A percentile compares a stretch with the other conserved stretches of the same genome.
Evolutionary conservation across 1,140 invertebrate genomes (phyloP).

Genomic region (Cydia strobilella): DNA sequence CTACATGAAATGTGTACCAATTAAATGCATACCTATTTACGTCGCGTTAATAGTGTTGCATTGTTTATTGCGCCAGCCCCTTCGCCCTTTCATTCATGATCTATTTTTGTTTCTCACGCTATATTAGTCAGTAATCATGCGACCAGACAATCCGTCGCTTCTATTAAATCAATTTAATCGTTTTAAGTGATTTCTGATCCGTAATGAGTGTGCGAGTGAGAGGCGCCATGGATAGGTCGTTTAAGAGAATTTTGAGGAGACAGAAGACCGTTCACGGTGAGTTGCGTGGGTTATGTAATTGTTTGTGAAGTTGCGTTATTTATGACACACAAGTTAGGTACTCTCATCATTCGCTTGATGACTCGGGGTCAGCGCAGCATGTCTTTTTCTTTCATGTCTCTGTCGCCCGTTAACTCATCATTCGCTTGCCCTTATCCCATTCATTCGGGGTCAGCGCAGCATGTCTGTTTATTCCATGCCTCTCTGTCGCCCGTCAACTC

Average conservation of each 20-base stretch:
- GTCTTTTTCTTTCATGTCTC: too few species aligned
- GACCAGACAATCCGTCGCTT: conserved; percentile 14
- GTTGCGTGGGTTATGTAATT: not conserved
- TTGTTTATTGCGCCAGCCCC: not conserved
- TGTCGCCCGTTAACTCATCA: too few species aligned
- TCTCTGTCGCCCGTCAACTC: too few species aligned
- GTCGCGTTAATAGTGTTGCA: not conserved
- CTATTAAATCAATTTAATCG: conserved; percentile 2
- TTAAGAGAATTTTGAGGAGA: conserved; percentile 3
- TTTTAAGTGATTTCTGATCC: not conserved
- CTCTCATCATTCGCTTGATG: too few species aligned
- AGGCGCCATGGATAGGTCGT: not conserved
- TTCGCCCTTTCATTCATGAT: conserved; percentile 25
- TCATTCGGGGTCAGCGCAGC: too few species aligned
- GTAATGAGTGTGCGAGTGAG: not conserved
- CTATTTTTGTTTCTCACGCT: conserved; percentile 11
- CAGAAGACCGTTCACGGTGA: not conserved
- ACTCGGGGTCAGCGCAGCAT: too few species aligned
- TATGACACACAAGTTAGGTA: too few species aligned
- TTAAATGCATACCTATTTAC: conserved; percentile 4
- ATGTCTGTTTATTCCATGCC: too few species aligned
- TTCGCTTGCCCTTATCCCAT: too few species aligned
- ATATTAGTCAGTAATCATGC: conserved; percentile 15
- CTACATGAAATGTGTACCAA: not conserved
- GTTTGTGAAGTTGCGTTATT: not conserved